These are phyloP conservation scores for Paramormyrops kingsleyae DNA, from an alignment of 2,113 vertebrate genomes.

Conservation along the genomic window DNA sequence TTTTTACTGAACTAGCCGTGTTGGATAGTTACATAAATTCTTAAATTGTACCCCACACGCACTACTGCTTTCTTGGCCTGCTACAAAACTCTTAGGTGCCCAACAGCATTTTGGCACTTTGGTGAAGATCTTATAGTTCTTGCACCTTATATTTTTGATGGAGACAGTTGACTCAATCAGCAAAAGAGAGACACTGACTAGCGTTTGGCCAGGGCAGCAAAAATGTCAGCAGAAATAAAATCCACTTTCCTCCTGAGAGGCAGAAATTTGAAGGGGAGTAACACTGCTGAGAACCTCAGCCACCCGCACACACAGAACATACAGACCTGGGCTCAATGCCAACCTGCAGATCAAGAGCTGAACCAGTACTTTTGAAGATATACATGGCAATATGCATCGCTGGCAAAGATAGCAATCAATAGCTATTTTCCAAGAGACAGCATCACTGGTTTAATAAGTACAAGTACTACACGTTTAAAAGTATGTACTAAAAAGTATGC, in stretches of 20 bases:
- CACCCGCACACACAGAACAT: neutral
- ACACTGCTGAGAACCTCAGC: neutral
- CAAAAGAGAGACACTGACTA: neutral
- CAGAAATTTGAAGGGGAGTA: neutral
- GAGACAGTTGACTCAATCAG: neutral
- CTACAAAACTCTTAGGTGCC: neutral
- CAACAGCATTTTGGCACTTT: neutral
- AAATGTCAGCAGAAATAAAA: constrained; percentile 5
- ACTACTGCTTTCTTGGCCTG: neutral
- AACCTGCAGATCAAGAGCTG: neutral
- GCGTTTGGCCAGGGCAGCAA: neutral
- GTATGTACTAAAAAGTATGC: too few species aligned
- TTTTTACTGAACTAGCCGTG: neutral
- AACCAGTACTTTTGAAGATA: neutral
- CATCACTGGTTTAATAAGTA: neutral
- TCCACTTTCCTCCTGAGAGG: neutral
- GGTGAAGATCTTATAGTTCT: neutral
- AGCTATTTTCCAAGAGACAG: neutral
- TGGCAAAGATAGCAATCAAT: neutral
- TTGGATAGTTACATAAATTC: neutral
- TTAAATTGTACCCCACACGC: neutral
- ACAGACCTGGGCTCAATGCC: neutral
- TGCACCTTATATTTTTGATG: neutral
- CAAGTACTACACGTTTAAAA: neutral
- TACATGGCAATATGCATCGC: neutral